phyloP scores from a whole-genome alignment of 1,140 invertebrate genomes.

The Neoseiulus cucumeris region DNA sequence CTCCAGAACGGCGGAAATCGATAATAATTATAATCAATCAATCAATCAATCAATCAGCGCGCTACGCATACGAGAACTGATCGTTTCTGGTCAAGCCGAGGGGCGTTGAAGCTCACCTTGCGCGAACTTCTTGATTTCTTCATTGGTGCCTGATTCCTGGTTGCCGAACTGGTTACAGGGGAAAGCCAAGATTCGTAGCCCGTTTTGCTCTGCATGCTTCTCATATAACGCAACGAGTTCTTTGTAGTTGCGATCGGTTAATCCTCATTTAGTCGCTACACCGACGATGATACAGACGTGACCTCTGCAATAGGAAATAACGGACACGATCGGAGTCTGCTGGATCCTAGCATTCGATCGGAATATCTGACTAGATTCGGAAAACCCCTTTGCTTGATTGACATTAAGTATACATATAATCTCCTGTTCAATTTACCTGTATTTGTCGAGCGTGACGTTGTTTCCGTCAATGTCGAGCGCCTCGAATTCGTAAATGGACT shows the following conservation, averaged over 20 bases:
- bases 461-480: constrained; percentile 50
- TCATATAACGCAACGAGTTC: constrained; percentile 49
- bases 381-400: too few relatives aligned
- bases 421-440: constrained; percentile 37
- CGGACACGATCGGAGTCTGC: too few relatives aligned
- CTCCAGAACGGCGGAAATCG: too few relatives aligned
- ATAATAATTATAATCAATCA: too few relatives aligned
- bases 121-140: constrained; percentile 49
- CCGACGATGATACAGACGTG: constrained; percentile 54
- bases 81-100: too few relatives aligned
- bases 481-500: constrained; percentile 50
- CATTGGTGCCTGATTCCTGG: constrained; percentile 48
- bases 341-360: too few relatives aligned
- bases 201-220: constrained; percentile 38
- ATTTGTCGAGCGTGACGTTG: constrained; percentile 45
- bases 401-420: too few relatives aligned
- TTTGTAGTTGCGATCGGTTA: constrained; percentile 53
- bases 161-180: constrained; percentile 79
- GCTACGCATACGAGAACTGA: too few relatives aligned
- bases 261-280: constrained; percentile 64
- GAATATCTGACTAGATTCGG: too few relatives aligned
- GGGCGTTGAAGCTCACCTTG: constrained; percentile 10
- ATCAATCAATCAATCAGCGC: too few relatives aligned
- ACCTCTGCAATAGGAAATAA: constrained; percentile 20
- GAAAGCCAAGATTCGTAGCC: constrained; percentile 59